These are phyloP conservation scores for Dryocosmus kuriphilus DNA, from an alignment of 2,888 invertebrate genomes.

Conservation along the genomic window DNA sequence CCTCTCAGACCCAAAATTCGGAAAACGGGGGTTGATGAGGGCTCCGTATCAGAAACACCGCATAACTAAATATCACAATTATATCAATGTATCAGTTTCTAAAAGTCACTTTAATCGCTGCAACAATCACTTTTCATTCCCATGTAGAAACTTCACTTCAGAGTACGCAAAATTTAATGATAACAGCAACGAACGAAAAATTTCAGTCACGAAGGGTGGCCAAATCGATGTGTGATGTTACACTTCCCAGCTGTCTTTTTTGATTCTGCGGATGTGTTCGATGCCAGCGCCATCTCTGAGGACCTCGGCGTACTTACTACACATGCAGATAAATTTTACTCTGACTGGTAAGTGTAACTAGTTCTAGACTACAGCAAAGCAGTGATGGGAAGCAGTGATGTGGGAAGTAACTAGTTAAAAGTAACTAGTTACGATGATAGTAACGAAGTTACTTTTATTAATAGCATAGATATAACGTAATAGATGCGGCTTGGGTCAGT, in stretches of 20 bases:
- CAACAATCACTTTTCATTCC: background rate
- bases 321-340: too few species aligned
- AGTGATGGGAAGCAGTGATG: too few species aligned
- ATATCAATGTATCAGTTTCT: conserved; percentile 47
- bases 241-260: conserved; percentile 75
- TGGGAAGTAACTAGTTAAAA: too few species aligned
- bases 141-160: background rate
- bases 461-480: too few species aligned
- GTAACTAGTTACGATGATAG: too few species aligned
- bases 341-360: too few species aligned
- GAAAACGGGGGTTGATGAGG: conserved; percentile 69
- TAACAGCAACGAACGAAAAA: conserved; percentile 59
- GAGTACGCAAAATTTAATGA: background rate
- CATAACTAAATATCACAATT: conserved; percentile 64
- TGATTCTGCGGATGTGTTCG: conserved; percentile 72
- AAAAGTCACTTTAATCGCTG: background rate
- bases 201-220: conserved; percentile 66
- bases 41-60: conserved; percentile 68
- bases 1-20: conserved; percentile 61
- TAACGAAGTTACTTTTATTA: too few species aligned
- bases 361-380: too few species aligned
- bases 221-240: conserved; percentile 74
- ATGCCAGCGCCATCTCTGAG: conserved; percentile 61
- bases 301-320: background rate
- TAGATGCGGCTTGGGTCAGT: too few species aligned